These are phyloP conservation scores for Hemibagrus guttatus DNA, from an alignment of 2,797 vertebrate species.

Conservation along the genomic window DNA sequence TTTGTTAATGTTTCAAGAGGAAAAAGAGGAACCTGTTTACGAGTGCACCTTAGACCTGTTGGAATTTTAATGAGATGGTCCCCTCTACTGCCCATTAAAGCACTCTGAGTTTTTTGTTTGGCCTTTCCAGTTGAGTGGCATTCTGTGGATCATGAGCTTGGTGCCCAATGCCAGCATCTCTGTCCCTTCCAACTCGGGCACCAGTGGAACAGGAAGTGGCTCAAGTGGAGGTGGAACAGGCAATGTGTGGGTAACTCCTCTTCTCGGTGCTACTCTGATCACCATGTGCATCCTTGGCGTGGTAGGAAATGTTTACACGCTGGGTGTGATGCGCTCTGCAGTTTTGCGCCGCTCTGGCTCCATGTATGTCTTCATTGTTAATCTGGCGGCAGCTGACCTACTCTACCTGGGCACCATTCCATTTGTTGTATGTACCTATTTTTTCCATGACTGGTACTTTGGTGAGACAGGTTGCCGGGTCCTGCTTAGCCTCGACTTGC, in stretches of 20 bases:
- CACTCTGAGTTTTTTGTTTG: background rate
- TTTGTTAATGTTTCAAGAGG: conserved; percentile 1
- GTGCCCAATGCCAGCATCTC: conserved; percentile 63
- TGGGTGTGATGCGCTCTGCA: conserved; percentile 78
- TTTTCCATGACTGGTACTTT: conserved; percentile 82
- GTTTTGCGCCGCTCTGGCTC: conserved; percentile 74
- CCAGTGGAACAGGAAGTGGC: conserved; percentile 29
- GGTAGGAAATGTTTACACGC: conserved; percentile 80
- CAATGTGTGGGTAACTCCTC: conserved; percentile 71
- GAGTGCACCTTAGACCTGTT: background rate
- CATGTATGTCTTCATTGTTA: conserved; percentile 81
- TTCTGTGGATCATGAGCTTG: conserved; percentile 66
- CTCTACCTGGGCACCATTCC: conserved; percentile 88
- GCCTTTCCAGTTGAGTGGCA: background rate
- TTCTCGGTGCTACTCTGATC: conserved; percentile 72
- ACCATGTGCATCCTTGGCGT: conserved; percentile 78
- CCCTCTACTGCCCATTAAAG: background rate
- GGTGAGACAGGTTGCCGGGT: conserved; percentile 83
- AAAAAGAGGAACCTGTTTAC: background rate
- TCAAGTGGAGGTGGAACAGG: conserved; percentile 20
- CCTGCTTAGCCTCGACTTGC: conserved; percentile 85
- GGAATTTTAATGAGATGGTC: conserved; percentile 2
- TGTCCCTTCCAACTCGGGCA: conserved; percentile 27
- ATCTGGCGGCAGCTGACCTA: conserved; percentile 83
- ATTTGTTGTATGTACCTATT: conserved; percentile 87